phyloP scores from a whole-genome alignment of 2,797 vertebrate species.

The Fistularia tabacaria region DNA sequence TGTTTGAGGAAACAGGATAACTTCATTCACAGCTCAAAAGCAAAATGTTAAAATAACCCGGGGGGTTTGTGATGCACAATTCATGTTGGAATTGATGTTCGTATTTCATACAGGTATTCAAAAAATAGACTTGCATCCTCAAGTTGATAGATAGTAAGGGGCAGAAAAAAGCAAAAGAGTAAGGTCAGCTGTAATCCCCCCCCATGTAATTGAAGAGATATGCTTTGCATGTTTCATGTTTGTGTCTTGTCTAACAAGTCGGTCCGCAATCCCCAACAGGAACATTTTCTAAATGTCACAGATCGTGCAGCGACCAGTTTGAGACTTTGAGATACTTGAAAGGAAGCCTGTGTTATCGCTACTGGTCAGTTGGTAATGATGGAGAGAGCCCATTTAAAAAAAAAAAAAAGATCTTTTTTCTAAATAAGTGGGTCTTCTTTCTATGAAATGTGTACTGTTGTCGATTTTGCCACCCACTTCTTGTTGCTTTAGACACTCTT shows the following conservation, averaged over 20 bases:
- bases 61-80: conserved; percentile 44
- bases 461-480: conserved; percentile 23
- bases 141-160: background rate
- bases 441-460: conserved; percentile 5
- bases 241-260: conserved; percentile 33
- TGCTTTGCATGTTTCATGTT: conserved; percentile 32
- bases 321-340: conserved; percentile 27
- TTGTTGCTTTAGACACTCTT: conserved; percentile 32
- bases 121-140: conserved; percentile 10
- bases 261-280: conserved; percentile 29
- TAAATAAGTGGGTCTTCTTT: too few species aligned
- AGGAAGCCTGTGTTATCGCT: conserved; percentile 12
- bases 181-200: conserved; percentile 45
- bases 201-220: conserved; percentile 53
- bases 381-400: background rate
- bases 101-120: conserved; percentile 31
- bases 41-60: conserved; percentile 44
- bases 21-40: conserved; percentile 58
- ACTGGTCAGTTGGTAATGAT: conserved; percentile 11
- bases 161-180: conserved; percentile 3
- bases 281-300: conserved; percentile 60
- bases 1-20: conserved; percentile 43
- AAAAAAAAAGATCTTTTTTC: too few species aligned
- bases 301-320: conserved; percentile 8
- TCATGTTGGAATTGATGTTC: conserved; percentile 57